A percentile compares a stretch with the other conserved stretches of the same genome.
Conservation (phyloP, 2,888 invertebrate species). For the Torymus texanus region DNA sequence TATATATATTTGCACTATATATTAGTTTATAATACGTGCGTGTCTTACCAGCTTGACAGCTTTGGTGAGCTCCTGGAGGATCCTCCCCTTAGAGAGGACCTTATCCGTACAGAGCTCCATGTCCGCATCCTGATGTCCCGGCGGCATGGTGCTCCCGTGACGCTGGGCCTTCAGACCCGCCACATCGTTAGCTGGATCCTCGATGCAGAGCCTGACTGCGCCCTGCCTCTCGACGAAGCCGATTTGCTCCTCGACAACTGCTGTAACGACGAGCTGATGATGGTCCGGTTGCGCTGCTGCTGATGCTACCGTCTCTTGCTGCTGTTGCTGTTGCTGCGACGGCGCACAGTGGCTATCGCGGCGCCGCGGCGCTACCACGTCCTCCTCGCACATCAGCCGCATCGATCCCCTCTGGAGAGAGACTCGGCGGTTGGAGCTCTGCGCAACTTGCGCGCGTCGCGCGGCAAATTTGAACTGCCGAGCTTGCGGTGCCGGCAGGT, state of each 20-base stretch:
- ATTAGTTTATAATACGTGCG: neutral
- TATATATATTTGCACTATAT: too few relatives aligned
- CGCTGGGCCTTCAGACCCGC: constrained; percentile 63
- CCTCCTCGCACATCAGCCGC: constrained; percentile 52
- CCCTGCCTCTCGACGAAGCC: constrained; percentile 56
- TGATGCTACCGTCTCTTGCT: constrained; percentile 15
- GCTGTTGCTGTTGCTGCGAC: constrained; percentile 35
- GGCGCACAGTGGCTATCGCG: constrained; percentile 22
- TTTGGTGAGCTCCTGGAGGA: constrained; percentile 73
- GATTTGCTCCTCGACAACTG: constrained; percentile 44
- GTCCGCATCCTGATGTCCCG: constrained; percentile 65
- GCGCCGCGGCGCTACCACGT: constrained; percentile 31
- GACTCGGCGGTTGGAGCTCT: too few relatives aligned
- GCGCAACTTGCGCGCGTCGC: too few relatives aligned
- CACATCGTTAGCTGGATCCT: neutral
- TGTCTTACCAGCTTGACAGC: constrained; percentile 74
- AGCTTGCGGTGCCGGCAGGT: neutral
- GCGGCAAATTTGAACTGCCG: too few relatives aligned
- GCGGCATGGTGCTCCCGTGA: constrained; percentile 62
- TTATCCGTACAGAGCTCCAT: constrained; percentile 74
- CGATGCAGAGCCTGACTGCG: neutral
- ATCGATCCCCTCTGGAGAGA: constrained; percentile 40
- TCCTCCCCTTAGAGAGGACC: constrained; percentile 71
- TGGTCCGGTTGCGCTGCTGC: constrained; percentile 15
- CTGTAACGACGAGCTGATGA: too few relatives aligned